A percentile compares a stretch with the other conserved stretches of the same genome.
Conservation (phyloP, 2,113 vertebrate species). For the Steatornis caripensis region DNA sequence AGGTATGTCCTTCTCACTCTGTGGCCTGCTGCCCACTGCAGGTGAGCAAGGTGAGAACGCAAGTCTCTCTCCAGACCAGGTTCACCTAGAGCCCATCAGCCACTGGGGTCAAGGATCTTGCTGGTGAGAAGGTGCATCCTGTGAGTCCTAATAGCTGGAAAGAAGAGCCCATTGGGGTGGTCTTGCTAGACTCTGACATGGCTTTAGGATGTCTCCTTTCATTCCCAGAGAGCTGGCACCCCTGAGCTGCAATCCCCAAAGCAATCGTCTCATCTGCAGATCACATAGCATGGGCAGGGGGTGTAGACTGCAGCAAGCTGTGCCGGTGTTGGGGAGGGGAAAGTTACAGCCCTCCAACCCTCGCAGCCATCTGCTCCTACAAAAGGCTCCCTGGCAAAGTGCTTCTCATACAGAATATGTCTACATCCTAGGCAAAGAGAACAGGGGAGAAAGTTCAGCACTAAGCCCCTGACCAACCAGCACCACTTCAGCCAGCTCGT, state of each 20-base stretch:
- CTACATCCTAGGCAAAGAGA: not conserved
- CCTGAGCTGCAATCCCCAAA: not conserved
- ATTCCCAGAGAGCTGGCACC: not conserved
- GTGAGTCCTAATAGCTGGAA: not conserved
- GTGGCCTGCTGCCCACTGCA: not conserved
- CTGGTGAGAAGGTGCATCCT: not conserved
- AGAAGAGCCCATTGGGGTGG: not conserved
- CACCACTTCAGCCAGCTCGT: not conserved
- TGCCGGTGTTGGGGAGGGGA: not conserved
- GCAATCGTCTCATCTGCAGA: fast-evolving
- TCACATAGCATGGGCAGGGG: not conserved
- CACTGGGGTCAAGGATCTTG: not conserved
- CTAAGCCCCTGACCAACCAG: not conserved
- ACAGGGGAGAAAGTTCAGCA: not conserved
- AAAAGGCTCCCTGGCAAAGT: not conserved
- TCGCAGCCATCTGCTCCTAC: not conserved
- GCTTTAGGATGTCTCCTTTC: not conserved
- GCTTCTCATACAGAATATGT: not conserved
- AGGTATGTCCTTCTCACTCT: not conserved
- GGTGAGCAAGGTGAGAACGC: not conserved
- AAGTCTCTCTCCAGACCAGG: not conserved
- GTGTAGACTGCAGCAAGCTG: not conserved
- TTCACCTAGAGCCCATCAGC: not conserved
- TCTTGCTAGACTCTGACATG: not conserved
- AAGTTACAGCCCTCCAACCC: not conserved